Evolutionary conservation across 2,113 vertebrate species (phyloP), one percentile per base, ranked within the genome.

Genomic region (Mellivora capensis): DNA sequence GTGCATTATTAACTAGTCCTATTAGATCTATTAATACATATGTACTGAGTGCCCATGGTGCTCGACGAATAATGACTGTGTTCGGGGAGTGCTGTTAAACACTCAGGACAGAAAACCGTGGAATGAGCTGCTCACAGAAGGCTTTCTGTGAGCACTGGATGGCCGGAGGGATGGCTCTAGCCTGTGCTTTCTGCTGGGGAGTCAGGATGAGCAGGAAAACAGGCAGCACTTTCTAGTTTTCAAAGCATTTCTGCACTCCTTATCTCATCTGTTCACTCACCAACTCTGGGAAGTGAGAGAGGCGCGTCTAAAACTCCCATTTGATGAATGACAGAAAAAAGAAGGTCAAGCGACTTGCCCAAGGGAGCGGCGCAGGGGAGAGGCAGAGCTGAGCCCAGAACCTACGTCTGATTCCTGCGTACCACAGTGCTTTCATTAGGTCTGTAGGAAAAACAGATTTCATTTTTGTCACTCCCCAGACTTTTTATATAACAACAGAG

Each of bases 341-440:
- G 18, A 37, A 84, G 69, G 39, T 2, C 29, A 8, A 6, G 52
- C 3, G 29, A 52, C 85, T n/a, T 29, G n/a, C 21, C 29, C 12
- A 20, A 13, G 39, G 17, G n/a, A 21, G 39, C 4, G 9, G 49
- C 23, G 49, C 0, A 11, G 52, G 47, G 27, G 29, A 77, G 6
- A 0, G 34, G 52, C 54, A 2, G n/a, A 76, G 14, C 29, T 0
- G 67, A 52, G 20, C 23, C 69, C 61, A 23, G 52, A 37, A 34
- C 15, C 10, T 7, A 5, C 0, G 4, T 61, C 84, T 15, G 29
- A 88, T 7, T 9, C 90, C 34, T 52, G 69, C 7, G 11, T 25
- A 14, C 11, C 44, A 0, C 0, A 5, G 61, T 0, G 44, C 39
- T 62, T 39, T 61, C 12, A 8, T 7, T 15, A 42, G 37, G 49